Conservation (phyloP, 64 coral and sea anemone genomes). For the Dendronephthya gigantea region DNA sequence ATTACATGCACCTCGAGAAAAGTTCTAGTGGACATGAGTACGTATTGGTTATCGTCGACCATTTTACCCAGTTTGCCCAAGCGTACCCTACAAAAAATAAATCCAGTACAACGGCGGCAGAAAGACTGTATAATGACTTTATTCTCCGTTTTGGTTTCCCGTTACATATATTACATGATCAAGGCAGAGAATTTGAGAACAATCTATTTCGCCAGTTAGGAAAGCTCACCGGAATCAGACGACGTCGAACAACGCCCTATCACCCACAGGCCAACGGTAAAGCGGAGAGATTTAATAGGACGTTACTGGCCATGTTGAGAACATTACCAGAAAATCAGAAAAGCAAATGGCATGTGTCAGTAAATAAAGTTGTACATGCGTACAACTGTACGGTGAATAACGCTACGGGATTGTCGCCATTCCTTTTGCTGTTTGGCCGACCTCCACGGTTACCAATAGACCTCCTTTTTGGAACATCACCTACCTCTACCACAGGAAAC, state of each 20-base stretch:
- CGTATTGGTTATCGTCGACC: background rate
- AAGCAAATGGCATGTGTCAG: slow-evolving; percentile 13
- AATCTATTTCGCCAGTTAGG: no score
- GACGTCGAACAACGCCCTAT: no score
- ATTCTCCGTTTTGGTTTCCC: slow-evolving; percentile 23
- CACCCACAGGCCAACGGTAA: no score
- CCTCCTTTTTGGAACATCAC: slow-evolving; percentile 17
- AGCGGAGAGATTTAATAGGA: no score
- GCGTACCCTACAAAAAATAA: background rate
- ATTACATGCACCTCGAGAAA: slow-evolving; percentile 19
- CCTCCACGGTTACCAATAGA: slow-evolving; percentile 33
- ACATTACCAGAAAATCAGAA: slow-evolving; percentile 31
- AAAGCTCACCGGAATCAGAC: no score
- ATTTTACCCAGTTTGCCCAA: background rate
- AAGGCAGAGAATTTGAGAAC: no score
- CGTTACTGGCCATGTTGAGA: slow-evolving; percentile 28
- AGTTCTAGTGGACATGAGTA: background rate
- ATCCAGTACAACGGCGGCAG: slow-evolving; percentile 4
- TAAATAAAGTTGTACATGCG: slow-evolving; percentile 45
- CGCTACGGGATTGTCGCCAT: slow-evolving; percentile 36
- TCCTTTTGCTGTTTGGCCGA: slow-evolving; percentile 32
- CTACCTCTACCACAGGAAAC: background rate
- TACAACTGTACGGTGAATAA: slow-evolving; percentile 35
- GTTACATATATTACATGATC: background rate
- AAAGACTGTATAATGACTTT: slow-evolving; percentile 23